These are phyloP conservation scores for Cherax destructor DNA, from an alignment of 1,140 invertebrate genomes.

Conservation along the genomic window DNA sequence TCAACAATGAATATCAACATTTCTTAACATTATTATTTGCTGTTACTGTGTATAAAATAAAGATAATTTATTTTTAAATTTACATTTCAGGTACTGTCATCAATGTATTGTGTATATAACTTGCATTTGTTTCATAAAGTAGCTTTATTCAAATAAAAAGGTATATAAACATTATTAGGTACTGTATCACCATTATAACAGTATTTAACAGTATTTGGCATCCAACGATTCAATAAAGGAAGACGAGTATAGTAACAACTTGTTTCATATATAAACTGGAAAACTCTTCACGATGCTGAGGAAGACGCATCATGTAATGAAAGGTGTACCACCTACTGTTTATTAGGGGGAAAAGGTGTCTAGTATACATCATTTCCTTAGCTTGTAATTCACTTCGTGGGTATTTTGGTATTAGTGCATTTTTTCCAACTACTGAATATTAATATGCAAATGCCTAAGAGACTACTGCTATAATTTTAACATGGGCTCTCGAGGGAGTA, in stretches of 20 bases:
- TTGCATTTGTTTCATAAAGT: not conserved
- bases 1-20: not conserved
- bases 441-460: not conserved
- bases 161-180: not conserved
- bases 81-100: not conserved
- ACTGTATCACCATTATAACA: not conserved
- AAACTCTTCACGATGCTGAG: not conserved
- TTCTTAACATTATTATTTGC: not conserved
- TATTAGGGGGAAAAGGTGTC: not conserved
- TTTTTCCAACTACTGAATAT: not conserved
- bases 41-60: not conserved
- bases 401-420: not conserved
- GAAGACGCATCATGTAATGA: not conserved
- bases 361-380: not conserved
- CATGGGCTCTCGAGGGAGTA: not conserved
- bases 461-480: not conserved
- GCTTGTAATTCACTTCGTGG: not conserved
- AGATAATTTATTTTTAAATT: not conserved
- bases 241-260: constrained; percentile 1
- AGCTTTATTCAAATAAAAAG: not conserved
- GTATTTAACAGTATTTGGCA: constrained; percentile 4
- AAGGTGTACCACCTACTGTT: not conserved
- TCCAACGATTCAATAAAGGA: not conserved
- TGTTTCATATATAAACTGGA: not conserved
- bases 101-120: not conserved